Evolutionary conservation across 2,113 vertebrate species (phyloP).

Genomic region (Psophia crepitans): DNA sequence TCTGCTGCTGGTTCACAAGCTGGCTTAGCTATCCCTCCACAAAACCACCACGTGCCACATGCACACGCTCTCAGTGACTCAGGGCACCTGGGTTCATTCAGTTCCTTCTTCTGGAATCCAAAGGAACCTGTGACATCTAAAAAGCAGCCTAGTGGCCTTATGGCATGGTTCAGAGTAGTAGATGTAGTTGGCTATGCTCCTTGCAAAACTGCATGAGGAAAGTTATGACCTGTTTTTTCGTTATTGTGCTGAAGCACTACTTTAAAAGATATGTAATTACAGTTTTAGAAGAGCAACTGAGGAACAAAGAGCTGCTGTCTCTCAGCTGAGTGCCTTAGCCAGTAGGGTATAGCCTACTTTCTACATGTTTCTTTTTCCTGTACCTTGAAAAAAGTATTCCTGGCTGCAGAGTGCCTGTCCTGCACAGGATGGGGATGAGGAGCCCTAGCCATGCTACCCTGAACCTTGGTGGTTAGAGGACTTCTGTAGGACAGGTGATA

Average conservation of each 20-base stretch:
- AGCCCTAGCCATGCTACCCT: not conserved
- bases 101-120: not conserved
- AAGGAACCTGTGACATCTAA: not conserved
- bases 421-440: not conserved
- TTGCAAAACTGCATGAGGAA: not conserved
- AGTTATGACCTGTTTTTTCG: not conserved
- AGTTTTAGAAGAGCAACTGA: not conserved
- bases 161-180: not conserved
- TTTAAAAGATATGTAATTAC: not conserved
- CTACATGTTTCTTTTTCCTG: not conserved
- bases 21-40: not conserved
- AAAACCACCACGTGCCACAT: not conserved
- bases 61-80: not conserved
- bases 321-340: not conserved
- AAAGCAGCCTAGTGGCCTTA: not conserved
- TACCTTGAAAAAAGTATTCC: not conserved
- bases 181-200: not conserved
- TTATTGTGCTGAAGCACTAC: not conserved
- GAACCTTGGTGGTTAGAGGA: not conserved
- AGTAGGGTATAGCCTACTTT: not conserved
- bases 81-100: not conserved
- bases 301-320: not conserved
- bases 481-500: not conserved
- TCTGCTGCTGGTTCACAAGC: not conserved
- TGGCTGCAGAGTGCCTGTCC: not conserved